Evolutionary conservation across 2,113 vertebrate genomes (phyloP), one percentile per base, ranked within the genome.

Genomic region (Procapra przewalskii): DNA sequence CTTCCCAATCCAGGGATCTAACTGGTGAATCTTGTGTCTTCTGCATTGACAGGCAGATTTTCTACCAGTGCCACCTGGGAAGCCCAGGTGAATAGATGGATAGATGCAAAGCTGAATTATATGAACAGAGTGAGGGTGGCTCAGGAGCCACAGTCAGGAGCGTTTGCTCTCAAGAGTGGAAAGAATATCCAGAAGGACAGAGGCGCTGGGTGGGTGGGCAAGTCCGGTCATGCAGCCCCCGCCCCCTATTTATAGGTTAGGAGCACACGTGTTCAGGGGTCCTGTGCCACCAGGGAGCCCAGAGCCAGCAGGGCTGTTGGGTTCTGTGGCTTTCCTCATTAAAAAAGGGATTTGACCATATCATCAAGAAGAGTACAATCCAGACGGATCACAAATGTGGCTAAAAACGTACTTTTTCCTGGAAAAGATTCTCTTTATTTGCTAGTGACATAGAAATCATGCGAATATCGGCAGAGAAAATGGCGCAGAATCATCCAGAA

Each of bases 251-350:
- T 54, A 19, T 4, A 67, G 25, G 25, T 29, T 29, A 55, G 23
- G 13, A 79, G 23, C 81, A 54, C 4, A 7, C 2, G 9, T 43
- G 29, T 64, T 36, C 57, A 5, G 1, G 3, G 55, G 27, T 40
- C 55, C 48, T 67, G 50, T 7, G 60, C 77, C 64, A 16, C 27
- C 33, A 29, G 40, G 52, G 31, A 59, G 40, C 52, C 87, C 33
- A 11, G 54, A 43, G 5, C 80, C 40, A 8, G 27, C 0, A 1
- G 13, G 3, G 10, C 8, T 40, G 2, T 33, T 55, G 29, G 19
- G 40, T 31, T 80, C 54, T n/a, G 5, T 62, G 27, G 21, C 29
- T 57, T 23, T 48, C 45, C 7, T n/a, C n/a, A 33, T 75, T 40
- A 17, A 31, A 84, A 79, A 45, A 27, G 59, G n/a, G 27, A 19